Base-by-base conservation (phyloP, 2,797 vertebrate genomes). In the Malurus splendens region DNA sequence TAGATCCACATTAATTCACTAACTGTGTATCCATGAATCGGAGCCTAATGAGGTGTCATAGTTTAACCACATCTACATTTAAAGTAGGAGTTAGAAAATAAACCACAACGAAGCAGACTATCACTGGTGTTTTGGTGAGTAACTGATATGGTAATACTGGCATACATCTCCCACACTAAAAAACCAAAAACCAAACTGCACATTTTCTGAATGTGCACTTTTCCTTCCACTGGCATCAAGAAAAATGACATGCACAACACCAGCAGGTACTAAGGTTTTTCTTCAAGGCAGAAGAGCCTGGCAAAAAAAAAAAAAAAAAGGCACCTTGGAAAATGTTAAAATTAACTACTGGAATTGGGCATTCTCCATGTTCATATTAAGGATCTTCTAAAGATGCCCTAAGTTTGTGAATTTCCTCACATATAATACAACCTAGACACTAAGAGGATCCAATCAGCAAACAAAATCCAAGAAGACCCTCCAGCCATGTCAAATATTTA, bases 401-500 rank as follows among this genome's bases (percentile, higher is more conserved):
- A 30, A 77, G 28, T 48, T 77, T 28, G 23, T 12, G 6, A 60
- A 22, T 45, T 59, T 62, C 24, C 19, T 81, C 48, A 62, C 1
- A 0, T 62, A 32, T 47, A 47, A 2, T 4, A 81, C 56, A 66
- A 73, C 14, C 14, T 47, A 36, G 48, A 83, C 59, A n/a, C 14
- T 51, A 61, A 32, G 59, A 41, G 23, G 9, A 86, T 48, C 60
- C 8, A 4, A 62, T 14, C 14, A 79, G 41, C 51, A 87, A 94
- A 89, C 41, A 91, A 78, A 87, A 60, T 33, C 38, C 61, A 87
- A 59, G 56, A 89, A 0, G 2, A 90, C 39, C 39, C 42, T 90
- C 79, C 41, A 86, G 59, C 56, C 59, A 64, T 4, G 8, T 91
- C 71, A 86, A 91, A 32, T 85, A 88, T 95, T 95, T 93, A 95